Evolutionary conservation across 1,140 invertebrate genomes (phyloP).

Genomic region (Aplysia californica): DNA sequence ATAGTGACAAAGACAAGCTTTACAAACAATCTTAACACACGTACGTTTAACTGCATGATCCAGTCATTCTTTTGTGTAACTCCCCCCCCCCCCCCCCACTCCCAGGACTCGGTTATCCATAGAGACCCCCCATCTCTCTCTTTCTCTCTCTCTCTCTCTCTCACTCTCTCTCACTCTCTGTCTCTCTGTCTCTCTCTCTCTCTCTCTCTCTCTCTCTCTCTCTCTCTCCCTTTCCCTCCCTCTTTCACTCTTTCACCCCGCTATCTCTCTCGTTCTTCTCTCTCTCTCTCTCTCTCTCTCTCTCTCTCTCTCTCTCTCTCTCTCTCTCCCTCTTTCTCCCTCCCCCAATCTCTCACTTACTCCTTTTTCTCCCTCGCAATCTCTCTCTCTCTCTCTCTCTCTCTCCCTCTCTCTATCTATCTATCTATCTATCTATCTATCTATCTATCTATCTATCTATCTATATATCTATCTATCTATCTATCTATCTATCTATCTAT

Average conservation of each 20-base stretch:
- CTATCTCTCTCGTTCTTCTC: background rate
- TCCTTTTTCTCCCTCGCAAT: background rate
- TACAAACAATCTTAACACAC: no score
- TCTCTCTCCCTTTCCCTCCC: constrained; percentile 6
- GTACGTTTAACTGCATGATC: no score
- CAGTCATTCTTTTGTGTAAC: no score
- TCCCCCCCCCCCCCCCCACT: no score
- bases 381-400: background rate
- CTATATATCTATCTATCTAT: background rate
- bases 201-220: background rate
- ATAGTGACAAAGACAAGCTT: no score
- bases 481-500: background rate
- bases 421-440: background rate
- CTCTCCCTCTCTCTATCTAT: background rate
- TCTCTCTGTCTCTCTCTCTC: constrained; percentile 5
- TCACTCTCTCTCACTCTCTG: background rate
- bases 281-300: background rate
- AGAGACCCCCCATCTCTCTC: background rate
- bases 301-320: constrained; percentile 8
- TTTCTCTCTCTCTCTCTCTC: background rate
- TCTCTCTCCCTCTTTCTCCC: constrained; percentile 4
- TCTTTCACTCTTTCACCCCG: background rate
- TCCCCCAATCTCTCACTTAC: background rate
- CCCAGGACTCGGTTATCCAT: no score
- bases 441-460: background rate